Evolutionary conservation across 1,140 invertebrate genomes (phyloP).

Genomic region (Cydia strobilella): DNA sequence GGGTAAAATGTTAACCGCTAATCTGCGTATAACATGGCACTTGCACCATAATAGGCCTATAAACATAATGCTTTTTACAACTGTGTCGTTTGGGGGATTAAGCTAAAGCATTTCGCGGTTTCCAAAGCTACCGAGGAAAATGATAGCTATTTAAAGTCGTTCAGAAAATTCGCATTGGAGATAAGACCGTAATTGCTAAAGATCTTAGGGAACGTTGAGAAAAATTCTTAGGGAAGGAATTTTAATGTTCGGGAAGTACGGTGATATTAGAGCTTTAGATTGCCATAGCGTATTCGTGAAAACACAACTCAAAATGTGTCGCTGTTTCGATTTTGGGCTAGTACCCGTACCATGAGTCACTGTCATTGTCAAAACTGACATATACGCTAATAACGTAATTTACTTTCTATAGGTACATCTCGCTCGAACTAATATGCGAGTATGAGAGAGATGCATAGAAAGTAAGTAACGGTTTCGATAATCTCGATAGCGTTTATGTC

Average conservation of each 20-base stretch:
- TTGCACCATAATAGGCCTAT: constrained; percentile 36
- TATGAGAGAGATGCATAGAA: too few species aligned
- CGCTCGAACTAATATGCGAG: too few species aligned
- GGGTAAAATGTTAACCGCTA: background rate
- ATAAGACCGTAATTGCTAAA: constrained; percentile 60
- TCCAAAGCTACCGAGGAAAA: constrained; percentile 53
- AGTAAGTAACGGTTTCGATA: too few species aligned
- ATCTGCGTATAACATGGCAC: constrained; percentile 15
- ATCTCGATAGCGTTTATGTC: too few species aligned
- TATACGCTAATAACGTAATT: too few species aligned
- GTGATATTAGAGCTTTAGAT: constrained; percentile 23
- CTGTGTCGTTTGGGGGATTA: constrained; percentile 47
- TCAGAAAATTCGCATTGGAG: constrained; percentile 62
- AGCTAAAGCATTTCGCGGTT: constrained; percentile 46
- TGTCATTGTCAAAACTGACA: too few species aligned
- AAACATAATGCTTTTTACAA: constrained; percentile 49
- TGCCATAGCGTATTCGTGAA: background rate
- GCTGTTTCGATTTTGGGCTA: too few species aligned
- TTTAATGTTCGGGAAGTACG: constrained; percentile 39
- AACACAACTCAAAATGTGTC: background rate
- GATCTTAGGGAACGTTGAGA: constrained; percentile 49
- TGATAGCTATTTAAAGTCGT: constrained; percentile 65
- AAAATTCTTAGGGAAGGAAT: constrained; percentile 45
- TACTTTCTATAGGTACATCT: too few species aligned
- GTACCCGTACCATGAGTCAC: too few species aligned